A percentile compares a stretch with the other conserved stretches of the same genome.
Conservation (phyloP, 2,113 vertebrate species). For the Pyxicephalus adspersus region DNA sequence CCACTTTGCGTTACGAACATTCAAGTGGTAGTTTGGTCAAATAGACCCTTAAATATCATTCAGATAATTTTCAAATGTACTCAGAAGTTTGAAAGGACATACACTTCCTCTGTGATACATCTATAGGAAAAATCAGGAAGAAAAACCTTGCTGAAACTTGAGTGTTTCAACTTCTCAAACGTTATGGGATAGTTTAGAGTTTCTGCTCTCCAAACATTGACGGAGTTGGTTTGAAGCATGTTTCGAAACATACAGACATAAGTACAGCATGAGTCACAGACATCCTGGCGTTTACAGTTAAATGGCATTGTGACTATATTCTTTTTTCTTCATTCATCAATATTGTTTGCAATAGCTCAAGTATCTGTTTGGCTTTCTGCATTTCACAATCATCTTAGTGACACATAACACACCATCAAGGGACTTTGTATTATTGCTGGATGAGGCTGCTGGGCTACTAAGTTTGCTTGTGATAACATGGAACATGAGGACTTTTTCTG, state of each 20-base stretch:
- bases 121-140: background rate
- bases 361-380: conserved; percentile 19
- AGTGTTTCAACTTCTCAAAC: background rate
- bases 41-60: too few species aligned
- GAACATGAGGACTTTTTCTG: background rate
- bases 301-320: conserved; percentile 14
- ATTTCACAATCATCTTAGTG: conserved; percentile 18
- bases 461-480: conserved; percentile 15
- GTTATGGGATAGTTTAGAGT: background rate
- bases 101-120: too few species aligned
- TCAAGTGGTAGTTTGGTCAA: too few species aligned
- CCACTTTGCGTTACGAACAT: too few species aligned
- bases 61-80: background rate
- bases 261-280: conserved; percentile 40
- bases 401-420: background rate
- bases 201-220: conserved; percentile 8
- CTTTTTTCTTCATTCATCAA: conserved; percentile 15
- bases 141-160: background rate
- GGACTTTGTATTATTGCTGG: background rate
- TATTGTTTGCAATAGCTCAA: background rate
- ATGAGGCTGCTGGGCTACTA: background rate
- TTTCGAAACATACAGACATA: conserved; percentile 32
- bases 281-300: conserved; percentile 31
- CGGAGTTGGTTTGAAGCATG: conserved; percentile 24
- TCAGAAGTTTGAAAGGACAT: background rate